Conservation (phyloP, 2,797 vertebrate species). For the Sparidentex hasta region DNA sequence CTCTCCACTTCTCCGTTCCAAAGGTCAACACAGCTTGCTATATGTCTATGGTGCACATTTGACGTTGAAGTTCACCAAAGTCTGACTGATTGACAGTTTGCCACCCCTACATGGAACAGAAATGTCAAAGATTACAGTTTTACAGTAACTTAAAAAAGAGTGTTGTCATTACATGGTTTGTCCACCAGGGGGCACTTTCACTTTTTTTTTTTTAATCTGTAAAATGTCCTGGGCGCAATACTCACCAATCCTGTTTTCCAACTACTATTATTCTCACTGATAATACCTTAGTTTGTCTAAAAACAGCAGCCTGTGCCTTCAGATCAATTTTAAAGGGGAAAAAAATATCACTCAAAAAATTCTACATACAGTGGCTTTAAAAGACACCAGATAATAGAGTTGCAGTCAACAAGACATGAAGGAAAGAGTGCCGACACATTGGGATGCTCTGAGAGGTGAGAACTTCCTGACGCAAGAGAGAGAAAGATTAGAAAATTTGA, state of each 20-base stretch:
- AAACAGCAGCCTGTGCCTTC: not conserved
- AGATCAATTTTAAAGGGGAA: not conserved
- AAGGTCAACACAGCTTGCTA: constrained; percentile 21
- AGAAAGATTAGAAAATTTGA: constrained; percentile 52
- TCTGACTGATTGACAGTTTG: not conserved
- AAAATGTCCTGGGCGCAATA: not conserved
- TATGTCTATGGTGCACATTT: not conserved
- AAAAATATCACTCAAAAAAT: not conserved
- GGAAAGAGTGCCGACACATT: constrained; percentile 33
- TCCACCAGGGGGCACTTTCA: not conserved
- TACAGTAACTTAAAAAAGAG: not conserved
- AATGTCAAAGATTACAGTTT: not conserved
- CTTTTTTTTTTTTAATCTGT: not conserved
- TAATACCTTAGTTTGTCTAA: not conserved
- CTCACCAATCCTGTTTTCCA: not conserved
- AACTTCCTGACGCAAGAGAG: constrained; percentile 61
- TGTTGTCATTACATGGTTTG: not conserved
- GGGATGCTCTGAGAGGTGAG: constrained; percentile 42
- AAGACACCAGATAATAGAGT: constrained; percentile 28
- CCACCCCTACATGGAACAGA: no score
- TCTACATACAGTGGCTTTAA: constrained; percentile 15
- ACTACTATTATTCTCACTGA: not conserved
- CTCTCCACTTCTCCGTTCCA: not conserved
- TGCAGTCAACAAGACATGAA: constrained; percentile 40
- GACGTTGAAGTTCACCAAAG: not conserved